Conservation (phyloP, 2,888 invertebrate species). For the Stratiomys singularior region DNA sequence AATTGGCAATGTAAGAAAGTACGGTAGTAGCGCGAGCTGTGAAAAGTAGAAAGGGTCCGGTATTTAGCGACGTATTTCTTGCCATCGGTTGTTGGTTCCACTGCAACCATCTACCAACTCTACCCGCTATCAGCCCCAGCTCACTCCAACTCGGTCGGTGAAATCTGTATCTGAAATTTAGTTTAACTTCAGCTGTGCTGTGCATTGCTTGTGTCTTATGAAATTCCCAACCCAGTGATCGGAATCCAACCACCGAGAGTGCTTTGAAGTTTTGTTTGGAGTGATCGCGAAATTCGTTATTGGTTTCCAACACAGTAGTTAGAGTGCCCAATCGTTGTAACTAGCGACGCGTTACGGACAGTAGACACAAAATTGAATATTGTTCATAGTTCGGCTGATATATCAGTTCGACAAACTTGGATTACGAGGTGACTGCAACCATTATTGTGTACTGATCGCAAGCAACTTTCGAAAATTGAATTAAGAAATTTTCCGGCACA, state of each 20-base stretch:
- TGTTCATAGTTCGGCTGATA: conserved; percentile 3
- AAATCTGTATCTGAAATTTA: conserved; percentile 34
- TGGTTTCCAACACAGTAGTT: background rate
- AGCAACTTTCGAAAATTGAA: conserved; percentile 32
- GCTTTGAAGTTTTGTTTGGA: background rate
- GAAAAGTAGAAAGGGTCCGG: conserved; percentile 31
- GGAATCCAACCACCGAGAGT: background rate
- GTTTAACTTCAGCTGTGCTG: conserved; percentile 33
- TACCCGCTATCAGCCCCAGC: too few species aligned
- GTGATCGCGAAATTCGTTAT: conserved; percentile 9
- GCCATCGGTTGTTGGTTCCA: background rate
- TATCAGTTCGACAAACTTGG: conserved; percentile 22
- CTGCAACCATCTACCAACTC: conserved; percentile 2
- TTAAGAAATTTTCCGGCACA: background rate
- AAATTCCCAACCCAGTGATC: background rate
- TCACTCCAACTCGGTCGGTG: conserved; percentile 20
- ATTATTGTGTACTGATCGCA: background rate
- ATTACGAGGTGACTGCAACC: conserved; percentile 16
- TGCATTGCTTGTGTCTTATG: background rate
- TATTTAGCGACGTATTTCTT: background rate
- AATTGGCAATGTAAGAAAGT: background rate
- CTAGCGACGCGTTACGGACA: conserved; percentile 22
- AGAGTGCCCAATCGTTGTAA: background rate
- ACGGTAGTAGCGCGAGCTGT: background rate
- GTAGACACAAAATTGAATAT: conserved; percentile 19